Conservation (phyloP, 1,140 invertebrate genomes). For the Gonioctena quinquepunctata region DNA sequence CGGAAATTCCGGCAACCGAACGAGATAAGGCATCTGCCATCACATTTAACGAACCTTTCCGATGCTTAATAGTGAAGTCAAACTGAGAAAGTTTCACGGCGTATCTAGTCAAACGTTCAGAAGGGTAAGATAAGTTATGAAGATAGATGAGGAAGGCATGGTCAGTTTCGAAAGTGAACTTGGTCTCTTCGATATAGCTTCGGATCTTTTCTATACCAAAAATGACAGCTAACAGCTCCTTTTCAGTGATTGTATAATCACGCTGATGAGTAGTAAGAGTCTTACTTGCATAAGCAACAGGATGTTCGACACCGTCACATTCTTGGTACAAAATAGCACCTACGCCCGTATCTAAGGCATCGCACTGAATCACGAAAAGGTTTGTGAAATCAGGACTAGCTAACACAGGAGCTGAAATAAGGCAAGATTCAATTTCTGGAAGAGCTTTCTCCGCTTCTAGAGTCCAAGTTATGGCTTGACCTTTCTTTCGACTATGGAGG, state of each 20-base stretch:
- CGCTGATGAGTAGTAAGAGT: slow-evolving; percentile 48
- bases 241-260: slow-evolving; percentile 56
- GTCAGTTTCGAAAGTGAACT: slow-evolving; percentile 58
- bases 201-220: slow-evolving; percentile 53
- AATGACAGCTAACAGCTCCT: slow-evolving; percentile 57
- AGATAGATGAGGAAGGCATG: slow-evolving; percentile 57
- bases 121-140: slow-evolving; percentile 50
- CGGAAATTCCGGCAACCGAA: neutral
- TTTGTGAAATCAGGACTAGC: no score
- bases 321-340: slow-evolving; percentile 45
- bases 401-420: no score
- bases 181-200: slow-evolving; percentile 52
- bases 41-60: slow-evolving; percentile 32
- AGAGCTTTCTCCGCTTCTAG: neutral
- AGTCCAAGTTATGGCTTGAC: neutral
- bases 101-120: slow-evolving; percentile 55
- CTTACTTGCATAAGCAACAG: slow-evolving; percentile 45
- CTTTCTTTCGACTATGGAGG: slow-evolving; percentile 5
- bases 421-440: neutral
- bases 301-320: slow-evolving; percentile 30
- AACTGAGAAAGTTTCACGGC: slow-evolving; percentile 51
- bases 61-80: slow-evolving; percentile 52
- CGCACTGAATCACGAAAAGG: no score
- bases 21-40: slow-evolving; percentile 11
- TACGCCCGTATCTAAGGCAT: slow-evolving; percentile 38